Conservation (phyloP, 2,888 invertebrate genomes). For the Trichacis sp. region DNA sequence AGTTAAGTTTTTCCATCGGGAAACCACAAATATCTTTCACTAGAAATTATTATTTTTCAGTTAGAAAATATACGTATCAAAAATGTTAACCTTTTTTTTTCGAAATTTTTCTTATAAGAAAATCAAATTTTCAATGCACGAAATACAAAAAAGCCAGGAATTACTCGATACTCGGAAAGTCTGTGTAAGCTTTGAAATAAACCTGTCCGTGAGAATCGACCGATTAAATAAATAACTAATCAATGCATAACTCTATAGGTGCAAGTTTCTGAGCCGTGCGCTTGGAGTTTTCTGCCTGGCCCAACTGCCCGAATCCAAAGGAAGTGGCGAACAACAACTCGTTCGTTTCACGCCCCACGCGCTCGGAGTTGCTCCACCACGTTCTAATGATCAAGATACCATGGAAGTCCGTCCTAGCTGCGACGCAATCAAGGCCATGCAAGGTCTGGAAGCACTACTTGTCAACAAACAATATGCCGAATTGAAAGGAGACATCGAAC, state of each 20-base stretch:
- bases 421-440: slow-evolving; percentile 68
- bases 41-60: no score
- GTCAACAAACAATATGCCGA: slow-evolving; percentile 69
- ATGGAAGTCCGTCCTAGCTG: slow-evolving; percentile 64
- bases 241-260: slow-evolving; percentile 49
- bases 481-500: slow-evolving; percentile 66
- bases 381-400: slow-evolving; percentile 53
- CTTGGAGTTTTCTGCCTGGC: slow-evolving; percentile 72
- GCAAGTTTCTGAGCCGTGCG: slow-evolving; percentile 70
- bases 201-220: no score
- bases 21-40: no score
- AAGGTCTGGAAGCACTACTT: slow-evolving; percentile 65
- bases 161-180: no score
- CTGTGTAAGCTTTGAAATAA: no score
- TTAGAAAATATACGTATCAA: no score
- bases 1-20: no score
- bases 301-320: slow-evolving; percentile 72
- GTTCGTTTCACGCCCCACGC: slow-evolving; percentile 63
- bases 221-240: background rate
- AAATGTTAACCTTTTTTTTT: no score
- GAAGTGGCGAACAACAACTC: slow-evolving; percentile 65
- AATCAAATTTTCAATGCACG: no score
- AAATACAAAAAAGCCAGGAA: no score
- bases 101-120: no score
- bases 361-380: slow-evolving; percentile 61